Percentiles rank a stretch among this genome's conserved stretches.
These are phyloP conservation scores for Caenorhabditis macrosperma DNA, from an alignment of 2,888 invertebrate species.

Conservation along the genomic window DNA sequence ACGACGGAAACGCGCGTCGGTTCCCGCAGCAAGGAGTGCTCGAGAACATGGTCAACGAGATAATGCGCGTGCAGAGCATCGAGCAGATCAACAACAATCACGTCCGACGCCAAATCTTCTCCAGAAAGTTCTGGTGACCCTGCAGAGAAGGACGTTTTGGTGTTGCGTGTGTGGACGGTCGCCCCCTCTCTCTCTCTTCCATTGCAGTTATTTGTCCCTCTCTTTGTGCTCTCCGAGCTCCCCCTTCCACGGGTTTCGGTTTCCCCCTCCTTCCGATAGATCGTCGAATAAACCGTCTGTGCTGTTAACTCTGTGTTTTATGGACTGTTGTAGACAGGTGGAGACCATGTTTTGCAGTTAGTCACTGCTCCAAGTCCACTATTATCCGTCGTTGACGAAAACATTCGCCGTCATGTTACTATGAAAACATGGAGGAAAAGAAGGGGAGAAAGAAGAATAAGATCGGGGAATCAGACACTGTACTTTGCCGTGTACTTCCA, in stretches of 20 bases:
- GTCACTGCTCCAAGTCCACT: background rate
- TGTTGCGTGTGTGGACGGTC: background rate
- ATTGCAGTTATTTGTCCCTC: background rate
- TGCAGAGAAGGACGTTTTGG: no score
- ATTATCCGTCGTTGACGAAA: background rate
- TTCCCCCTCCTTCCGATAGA: background rate
- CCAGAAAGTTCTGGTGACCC: slow-evolving; percentile 50
- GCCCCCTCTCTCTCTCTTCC: background rate
- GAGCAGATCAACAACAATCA: slow-evolving; percentile 47
- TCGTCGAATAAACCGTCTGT: slow-evolving; percentile 13
- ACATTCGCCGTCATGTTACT: slow-evolving; percentile 1
- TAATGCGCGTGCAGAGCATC: slow-evolving; percentile 48
- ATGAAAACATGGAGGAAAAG: background rate
- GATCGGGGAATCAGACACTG: background rate
- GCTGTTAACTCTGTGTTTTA: background rate
- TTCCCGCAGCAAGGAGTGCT: slow-evolving; percentile 56
- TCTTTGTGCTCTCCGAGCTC: background rate
- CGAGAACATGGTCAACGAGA: slow-evolving; percentile 49
- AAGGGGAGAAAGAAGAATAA: no score
- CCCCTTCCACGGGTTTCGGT: background rate
- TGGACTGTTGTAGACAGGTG: background rate
- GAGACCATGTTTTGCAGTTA: background rate
- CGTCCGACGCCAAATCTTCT: slow-evolving; percentile 57
- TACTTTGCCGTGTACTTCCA: background rate
- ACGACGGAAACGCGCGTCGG: slow-evolving; percentile 18